Base-by-base conservation (phyloP, 2,797 vertebrate genomes). In the Etheostoma perlongum region DNA sequence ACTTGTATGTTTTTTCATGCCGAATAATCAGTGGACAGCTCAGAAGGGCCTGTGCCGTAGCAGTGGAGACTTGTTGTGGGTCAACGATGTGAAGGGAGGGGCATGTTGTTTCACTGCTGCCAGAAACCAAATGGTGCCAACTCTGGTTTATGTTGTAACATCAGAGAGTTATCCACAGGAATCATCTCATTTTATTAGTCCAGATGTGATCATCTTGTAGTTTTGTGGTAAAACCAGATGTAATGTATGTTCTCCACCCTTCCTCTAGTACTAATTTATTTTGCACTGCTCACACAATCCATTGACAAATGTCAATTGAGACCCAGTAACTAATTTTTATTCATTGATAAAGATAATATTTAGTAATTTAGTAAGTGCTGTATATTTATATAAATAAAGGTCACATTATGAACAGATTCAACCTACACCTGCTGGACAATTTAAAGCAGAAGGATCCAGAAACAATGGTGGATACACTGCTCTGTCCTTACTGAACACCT, bases 121-220 rank as follows among this genome's bases (percentile, higher is more conserved):
- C 83, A 92, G 77, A 88, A 81, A 84, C 67, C 63, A 65, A 80
- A 73, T 73, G 68, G 44, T 79, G 72, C 74, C 25, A 66, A 78
- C 67, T 67, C 33, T 48, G 64, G 72, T 77, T 88, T 68, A 76
- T 85, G 78, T 79, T 81, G 74, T 86, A 90, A 87, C 79, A 85
- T 75, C 82, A 70, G 52, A 82, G 79, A 70, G 57, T 63, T 71
- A 82, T 85, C 76, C 84, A 70, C 72, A 70, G 60, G 64, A 90
- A 82, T 90, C 79, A 82, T 76, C 71, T 77, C 25, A 76, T 88
- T 88, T 80, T 90, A 91, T 90, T 75, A 49, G 57, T 74, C 84
- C 87, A 91, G 82, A 86, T 90, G 86, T 90, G 81, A 57, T 62
- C 11, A 33, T 74, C 65, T 78, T 74, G 72, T 79, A 13, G 47